Conservation (phyloP, 2,888 invertebrate species). For the Cacoxenus indagator region DNA sequence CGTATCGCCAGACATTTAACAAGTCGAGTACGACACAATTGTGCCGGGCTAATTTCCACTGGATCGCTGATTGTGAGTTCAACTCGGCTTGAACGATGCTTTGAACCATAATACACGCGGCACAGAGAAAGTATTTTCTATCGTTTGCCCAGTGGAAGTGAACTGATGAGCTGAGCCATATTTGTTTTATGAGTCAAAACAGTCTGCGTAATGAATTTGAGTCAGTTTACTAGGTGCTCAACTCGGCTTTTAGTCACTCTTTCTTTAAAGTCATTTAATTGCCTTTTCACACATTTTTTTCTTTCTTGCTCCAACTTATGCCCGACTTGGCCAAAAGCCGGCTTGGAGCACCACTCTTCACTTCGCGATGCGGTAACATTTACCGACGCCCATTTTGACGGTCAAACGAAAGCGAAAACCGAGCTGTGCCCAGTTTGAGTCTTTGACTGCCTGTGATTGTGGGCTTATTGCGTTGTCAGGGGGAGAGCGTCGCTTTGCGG, state of each 20-base stretch:
- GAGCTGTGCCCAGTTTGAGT: slow-evolving; percentile 8
- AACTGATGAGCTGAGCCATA: background rate
- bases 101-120: slow-evolving; percentile 12
- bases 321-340: background rate
- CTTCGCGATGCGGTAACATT: slow-evolving; percentile 27
- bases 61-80: background rate
- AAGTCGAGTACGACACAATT: too few species aligned
- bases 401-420: slow-evolving; percentile 54
- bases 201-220: background rate
- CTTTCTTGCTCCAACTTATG: background rate
- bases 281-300: too few species aligned
- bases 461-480: background rate
- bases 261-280: background rate
- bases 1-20: too few species aligned
- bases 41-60: background rate
- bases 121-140: background rate
- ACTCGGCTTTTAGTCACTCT: background rate
- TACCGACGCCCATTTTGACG: slow-evolving; percentile 50
- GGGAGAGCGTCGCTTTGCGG: background rate
- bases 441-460: background rate
- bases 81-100: background rate
- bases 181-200: background rate
- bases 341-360: background rate
- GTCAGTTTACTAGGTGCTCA: background rate
- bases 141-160: background rate